A percentile compares a stretch with the other conserved stretches of the same genome.
phyloP scores from a whole-genome alignment of 2,113 vertebrate species.

The Talpa occidentalis region DNA sequence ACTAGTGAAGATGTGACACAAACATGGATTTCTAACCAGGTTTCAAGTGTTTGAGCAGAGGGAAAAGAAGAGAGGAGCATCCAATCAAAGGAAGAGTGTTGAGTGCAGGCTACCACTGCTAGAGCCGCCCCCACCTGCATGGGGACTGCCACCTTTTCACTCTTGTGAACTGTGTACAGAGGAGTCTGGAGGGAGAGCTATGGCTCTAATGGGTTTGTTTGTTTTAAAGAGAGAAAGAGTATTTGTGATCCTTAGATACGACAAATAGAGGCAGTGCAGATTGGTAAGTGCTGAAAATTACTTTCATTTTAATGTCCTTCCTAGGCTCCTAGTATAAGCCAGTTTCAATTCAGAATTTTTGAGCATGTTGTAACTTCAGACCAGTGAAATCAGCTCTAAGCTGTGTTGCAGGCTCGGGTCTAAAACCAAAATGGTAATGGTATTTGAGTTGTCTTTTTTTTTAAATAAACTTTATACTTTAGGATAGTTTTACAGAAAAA shows the following conservation, averaged over 20 bases:
- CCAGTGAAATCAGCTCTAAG: background rate
- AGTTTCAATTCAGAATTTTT: background rate
- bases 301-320: background rate
- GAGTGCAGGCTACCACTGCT: background rate
- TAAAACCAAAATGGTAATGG: background rate
- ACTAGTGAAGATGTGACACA: background rate
- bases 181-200: background rate
- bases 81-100: background rate
- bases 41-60: constrained; percentile 38
- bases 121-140: background rate
- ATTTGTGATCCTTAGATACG: background rate
- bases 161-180: background rate
- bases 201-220: background rate
- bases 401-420: background rate
- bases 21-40: constrained; percentile 41
- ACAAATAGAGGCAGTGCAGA: background rate
- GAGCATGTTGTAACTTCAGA: background rate
- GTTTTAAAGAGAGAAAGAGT: background rate
- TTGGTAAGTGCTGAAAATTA: background rate
- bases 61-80: background rate
- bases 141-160: background rate
- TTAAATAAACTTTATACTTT: background rate
- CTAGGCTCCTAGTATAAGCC: background rate
- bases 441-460: background rate
- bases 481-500: no score